Conservation (phyloP, 2,888 invertebrate species). For the Schizaphis graminum region DNA sequence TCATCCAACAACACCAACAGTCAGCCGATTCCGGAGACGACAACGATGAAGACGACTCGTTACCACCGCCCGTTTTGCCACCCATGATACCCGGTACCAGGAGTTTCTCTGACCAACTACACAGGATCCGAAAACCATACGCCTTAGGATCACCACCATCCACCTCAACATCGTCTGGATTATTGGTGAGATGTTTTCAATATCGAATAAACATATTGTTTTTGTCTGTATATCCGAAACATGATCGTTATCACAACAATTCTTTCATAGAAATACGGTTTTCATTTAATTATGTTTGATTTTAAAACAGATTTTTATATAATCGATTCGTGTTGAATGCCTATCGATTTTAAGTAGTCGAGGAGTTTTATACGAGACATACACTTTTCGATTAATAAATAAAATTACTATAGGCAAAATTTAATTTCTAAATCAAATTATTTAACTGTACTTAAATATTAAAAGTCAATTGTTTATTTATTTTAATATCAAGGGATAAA, state of each 20-base stretch:
- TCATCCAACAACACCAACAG: conserved; percentile 37
- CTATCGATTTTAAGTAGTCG: not conserved
- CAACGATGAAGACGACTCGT: conserved; percentile 11
- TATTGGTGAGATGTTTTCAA: conserved; percentile 18
- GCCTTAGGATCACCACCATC: not conserved
- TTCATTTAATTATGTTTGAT: not conserved
- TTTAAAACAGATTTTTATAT: not conserved
- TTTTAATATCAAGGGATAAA: not conserved
- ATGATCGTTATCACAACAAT: not conserved
- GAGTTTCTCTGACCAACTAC: conserved; percentile 61
- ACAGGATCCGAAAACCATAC: conserved; percentile 39
- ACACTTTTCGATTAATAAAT: not conserved
- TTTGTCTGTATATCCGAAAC: not conserved
- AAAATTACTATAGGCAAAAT: not conserved
- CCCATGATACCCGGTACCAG: conserved; percentile 67
- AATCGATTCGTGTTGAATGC: not conserved
- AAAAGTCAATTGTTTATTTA: not conserved
- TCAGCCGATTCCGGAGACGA: conserved; percentile 26
- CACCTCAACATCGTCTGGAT: not conserved
- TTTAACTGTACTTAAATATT: not conserved
- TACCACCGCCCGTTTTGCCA: conserved; percentile 55
- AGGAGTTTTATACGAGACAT: not conserved
- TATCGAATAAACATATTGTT: not conserved
- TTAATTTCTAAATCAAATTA: not conserved
- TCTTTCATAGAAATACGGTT: not conserved